Evolutionary conservation across 1,140 invertebrate species (phyloP), one percentile per base, ranked within the genome.

Genomic region (Apis dorsata): DNA sequence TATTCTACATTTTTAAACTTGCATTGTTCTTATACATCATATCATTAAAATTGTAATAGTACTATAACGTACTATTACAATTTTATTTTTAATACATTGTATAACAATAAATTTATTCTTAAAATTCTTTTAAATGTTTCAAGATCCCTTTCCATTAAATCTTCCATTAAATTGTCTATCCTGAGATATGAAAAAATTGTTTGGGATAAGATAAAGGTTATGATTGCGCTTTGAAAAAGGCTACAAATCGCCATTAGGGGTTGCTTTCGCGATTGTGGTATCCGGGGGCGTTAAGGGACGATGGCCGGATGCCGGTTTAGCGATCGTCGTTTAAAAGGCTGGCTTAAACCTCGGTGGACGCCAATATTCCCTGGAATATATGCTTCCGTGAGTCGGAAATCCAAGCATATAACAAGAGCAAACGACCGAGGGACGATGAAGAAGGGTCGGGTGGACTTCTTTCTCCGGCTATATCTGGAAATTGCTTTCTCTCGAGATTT

Each of bases 401-500:
- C 57, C 81, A 62, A 57, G 66, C 57, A 24, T 51, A 51, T 71
- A 81, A 68, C 79, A 66, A 57, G 51, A 59, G 79, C 34, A 76
- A 72, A 81, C 24, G n/a, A 15, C 44, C 19, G 2, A 59, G 44
- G 53, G 63, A 53, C 53, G 17, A 55, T 59, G 66, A 34, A 3
- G 51, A 57, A 70, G 49, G 75, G 24, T 49, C 75, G 19, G 34
- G 12, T 2, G 55, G 49, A 68, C 62, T 84, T 73, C 68, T 84
- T 79, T 87, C 60, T 81, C 68, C 68, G 74, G 74, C 53, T 87
- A 28, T n/a, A 83, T 77, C 72, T 80, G 51, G 63, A 74, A 81
- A 86, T 87, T 87, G 81, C 85, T 86, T 71, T 62, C 77, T 77
- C 76, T 44, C 60, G 59, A 62, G 77, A 86, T 87, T 86, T 55